Conservation (phyloP, 2,888 invertebrate genomes). For the Pyrrhia umbra region DNA sequence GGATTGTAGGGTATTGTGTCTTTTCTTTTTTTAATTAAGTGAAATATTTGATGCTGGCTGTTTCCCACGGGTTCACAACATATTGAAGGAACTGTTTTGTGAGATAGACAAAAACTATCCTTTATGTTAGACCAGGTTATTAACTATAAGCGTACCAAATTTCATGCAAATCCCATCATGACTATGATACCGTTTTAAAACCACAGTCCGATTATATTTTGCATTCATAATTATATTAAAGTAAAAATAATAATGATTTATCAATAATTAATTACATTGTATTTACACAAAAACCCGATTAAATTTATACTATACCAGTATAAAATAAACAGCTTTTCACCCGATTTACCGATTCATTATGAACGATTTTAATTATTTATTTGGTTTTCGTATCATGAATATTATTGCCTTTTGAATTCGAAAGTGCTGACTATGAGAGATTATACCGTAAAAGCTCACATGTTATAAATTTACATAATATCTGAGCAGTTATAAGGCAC, state of each 20-base stretch:
- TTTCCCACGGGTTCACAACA: too few relatives aligned
- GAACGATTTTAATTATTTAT: neutral
- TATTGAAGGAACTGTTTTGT: too few relatives aligned
- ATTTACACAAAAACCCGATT: neutral
- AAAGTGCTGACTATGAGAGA: neutral
- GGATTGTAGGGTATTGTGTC: neutral
- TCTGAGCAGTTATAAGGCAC: too few relatives aligned
- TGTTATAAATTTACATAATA: neutral
- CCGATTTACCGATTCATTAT: neutral
- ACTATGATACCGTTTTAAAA: too few relatives aligned
- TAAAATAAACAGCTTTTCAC: neutral
- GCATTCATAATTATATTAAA: neutral
- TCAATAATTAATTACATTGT: neutral
- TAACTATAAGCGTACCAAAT: too few relatives aligned
- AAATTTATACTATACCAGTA: neutral
- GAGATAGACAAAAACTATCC: too few relatives aligned
- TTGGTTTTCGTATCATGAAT: conserved; percentile 4
- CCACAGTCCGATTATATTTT: too few relatives aligned
- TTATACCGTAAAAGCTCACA: neutral
- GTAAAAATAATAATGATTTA: neutral
- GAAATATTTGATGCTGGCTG: too few relatives aligned
- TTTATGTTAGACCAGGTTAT: too few relatives aligned
- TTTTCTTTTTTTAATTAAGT: too few relatives aligned
- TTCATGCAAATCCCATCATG: too few relatives aligned
- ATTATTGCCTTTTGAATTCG: conserved; percentile 6